Percentiles rank a stretch among this genome's conserved stretches.
Conservation (phyloP, 2,113 vertebrate genomes). For the Indri indri region DNA sequence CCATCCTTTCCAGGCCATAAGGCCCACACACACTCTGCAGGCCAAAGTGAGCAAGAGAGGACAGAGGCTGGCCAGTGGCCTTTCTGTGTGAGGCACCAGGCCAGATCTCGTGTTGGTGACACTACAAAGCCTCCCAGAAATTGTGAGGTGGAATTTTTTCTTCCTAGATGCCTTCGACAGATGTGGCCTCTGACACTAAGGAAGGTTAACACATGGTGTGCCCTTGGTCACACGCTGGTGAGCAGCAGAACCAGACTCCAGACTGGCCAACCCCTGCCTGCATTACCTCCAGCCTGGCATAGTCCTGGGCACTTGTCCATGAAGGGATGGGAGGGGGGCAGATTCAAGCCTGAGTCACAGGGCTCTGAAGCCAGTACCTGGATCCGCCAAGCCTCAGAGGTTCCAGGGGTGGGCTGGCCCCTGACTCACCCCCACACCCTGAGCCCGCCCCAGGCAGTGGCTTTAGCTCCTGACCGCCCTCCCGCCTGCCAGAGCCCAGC, state of each 20-base stretch:
- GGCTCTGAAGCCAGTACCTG: slow-evolving; percentile 54
- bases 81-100: not conserved
- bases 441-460: slow-evolving; percentile 66
- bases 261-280: not conserved
- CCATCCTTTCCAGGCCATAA: not conserved
- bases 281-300: not conserved
- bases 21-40: not conserved
- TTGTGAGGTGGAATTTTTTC: not conserved
- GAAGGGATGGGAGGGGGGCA: not conserved
- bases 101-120: not conserved
- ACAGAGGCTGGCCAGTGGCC: not conserved
- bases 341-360: slow-evolving; percentile 48
- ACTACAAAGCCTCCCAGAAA: not conserved
- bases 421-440: slow-evolving; percentile 69
- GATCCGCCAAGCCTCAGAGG: slow-evolving; percentile 31
- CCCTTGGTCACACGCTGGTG: not conserved
- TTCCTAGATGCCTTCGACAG: not conserved
- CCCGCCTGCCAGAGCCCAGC: slow-evolving; percentile 64
- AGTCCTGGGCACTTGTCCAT: not conserved
- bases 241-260: not conserved
- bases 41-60: not conserved
- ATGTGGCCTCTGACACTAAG: not conserved
- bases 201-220: not conserved
- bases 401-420: slow-evolving; percentile 36
- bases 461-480: not conserved